Evolutionary conservation across 1,140 invertebrate species (phyloP).

Genomic region (Lycorma delicatula): DNA sequence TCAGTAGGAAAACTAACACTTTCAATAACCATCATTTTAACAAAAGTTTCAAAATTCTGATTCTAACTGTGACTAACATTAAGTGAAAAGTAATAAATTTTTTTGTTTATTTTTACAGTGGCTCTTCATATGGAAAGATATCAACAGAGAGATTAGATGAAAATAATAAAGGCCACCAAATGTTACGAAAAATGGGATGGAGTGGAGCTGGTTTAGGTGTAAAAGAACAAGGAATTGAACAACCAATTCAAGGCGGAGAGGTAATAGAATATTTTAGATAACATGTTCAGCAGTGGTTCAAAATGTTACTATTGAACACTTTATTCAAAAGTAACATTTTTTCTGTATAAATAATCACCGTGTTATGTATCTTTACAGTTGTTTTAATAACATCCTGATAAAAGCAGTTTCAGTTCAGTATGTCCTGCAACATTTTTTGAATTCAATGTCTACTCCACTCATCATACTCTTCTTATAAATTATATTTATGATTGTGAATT

Average conservation of each 20-base stretch:
- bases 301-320: not conserved
- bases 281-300: not conserved
- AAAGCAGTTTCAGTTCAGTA: not conserved
- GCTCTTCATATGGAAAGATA: conserved; percentile 22
- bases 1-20: too few species aligned
- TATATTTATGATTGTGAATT: not conserved
- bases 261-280: conserved; percentile 39
- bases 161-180: conserved; percentile 91
- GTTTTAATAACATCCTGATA: not conserved
- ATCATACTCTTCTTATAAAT: too few species aligned
- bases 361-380: not conserved
- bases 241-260: conserved; percentile 86
- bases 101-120: conserved; percentile 16
- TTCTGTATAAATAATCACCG: not conserved
- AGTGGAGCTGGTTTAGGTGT: conserved; percentile 78
- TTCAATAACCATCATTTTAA: too few species aligned
- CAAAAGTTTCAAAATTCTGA: too few species aligned
- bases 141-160: conserved; percentile 51
- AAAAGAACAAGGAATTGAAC: conserved; percentile 88
- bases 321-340: not conserved
- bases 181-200: conserved; percentile 96
- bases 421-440: not conserved
- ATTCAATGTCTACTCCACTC: too few species aligned
- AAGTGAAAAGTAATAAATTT: not conserved
- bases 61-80: too few species aligned